Conservation (phyloP, 92 coral and sea anemone species). For the Galaxea fascicularis region DNA sequence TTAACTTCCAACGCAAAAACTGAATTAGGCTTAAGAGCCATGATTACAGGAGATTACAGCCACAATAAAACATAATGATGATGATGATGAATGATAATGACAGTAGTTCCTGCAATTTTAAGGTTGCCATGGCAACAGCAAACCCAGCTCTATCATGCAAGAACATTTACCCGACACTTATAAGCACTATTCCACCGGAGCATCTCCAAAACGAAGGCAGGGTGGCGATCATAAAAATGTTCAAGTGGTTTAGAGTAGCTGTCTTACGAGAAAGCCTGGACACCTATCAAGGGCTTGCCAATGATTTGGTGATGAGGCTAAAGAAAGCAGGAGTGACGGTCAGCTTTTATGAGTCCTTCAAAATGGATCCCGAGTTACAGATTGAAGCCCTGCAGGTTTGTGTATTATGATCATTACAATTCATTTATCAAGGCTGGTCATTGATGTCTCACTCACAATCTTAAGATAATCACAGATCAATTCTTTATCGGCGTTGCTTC, state of each 20-base stretch:
- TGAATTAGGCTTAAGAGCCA: neutral
- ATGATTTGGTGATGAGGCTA: conserved; percentile 69
- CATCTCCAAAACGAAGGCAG: conserved; percentile 79
- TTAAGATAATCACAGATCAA: too few relatives aligned
- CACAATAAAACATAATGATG: too few relatives aligned
- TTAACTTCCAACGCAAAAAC: too few relatives aligned
- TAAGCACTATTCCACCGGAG: conserved; percentile 89
- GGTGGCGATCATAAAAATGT: conserved; percentile 60
- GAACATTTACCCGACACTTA: conserved; percentile 72
- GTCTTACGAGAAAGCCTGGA: conserved; percentile 71
- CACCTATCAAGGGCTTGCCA: conserved; percentile 75
- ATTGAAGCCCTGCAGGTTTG: conserved; percentile 53
- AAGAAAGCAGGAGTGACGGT: conserved; percentile 54
- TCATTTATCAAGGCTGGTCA: too few relatives aligned
- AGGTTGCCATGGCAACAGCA: conserved; percentile 89
- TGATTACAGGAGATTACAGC: neutral
- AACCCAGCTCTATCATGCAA: conserved; percentile 75
- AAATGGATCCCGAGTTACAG: conserved; percentile 52
- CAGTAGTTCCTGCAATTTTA: neutral
- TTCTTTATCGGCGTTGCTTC: too few relatives aligned
- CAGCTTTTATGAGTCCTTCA: conserved; percentile 65
- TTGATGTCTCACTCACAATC: too few relatives aligned
- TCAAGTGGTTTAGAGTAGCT: conserved; percentile 75
- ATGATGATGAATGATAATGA: too few relatives aligned
- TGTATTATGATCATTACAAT: neutral